Evolutionary conservation across 2,113 vertebrate genomes (phyloP).

Genomic region (Amazona guildingii): DNA sequence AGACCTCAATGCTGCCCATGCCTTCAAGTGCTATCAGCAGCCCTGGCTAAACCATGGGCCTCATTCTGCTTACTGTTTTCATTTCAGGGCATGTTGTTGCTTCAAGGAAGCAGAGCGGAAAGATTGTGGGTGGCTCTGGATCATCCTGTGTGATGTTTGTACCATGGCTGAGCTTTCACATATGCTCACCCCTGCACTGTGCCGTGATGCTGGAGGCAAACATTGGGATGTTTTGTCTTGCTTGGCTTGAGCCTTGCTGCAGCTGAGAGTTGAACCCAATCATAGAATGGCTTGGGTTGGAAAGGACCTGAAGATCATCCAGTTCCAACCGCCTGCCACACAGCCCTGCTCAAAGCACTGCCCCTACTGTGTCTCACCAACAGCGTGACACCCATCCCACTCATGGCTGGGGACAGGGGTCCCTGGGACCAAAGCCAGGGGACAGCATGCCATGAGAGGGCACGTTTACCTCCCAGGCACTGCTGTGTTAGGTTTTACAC

Average conservation of each 20-base stretch:
- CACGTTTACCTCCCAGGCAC: not conserved
- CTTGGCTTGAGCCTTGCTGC: not conserved
- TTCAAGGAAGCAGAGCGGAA: not conserved
- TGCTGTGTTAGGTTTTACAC: not conserved
- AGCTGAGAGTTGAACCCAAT: not conserved
- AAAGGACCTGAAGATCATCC: not conserved
- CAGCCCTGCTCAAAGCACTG: not conserved
- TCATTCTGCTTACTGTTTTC: not conserved
- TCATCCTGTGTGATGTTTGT: rapidly evolving
- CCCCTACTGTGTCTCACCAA: not conserved
- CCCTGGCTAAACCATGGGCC: too few relatives aligned
- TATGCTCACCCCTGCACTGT: rapidly evolving
- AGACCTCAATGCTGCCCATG: not conserved
- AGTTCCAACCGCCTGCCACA: not conserved
- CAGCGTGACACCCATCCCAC: not conserved
- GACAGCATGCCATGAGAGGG: not conserved
- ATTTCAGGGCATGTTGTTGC: rapidly evolving
- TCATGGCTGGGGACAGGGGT: not conserved
- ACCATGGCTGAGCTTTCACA: not conserved
- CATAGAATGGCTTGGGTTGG: not conserved
- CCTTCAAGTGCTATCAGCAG: not conserved
- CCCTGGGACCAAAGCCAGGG: not conserved
- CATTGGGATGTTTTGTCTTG: not conserved
- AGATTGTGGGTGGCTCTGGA: not conserved
- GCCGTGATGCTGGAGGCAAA: rapidly evolving